Evolutionary conservation across 2,797 vertebrate species (phyloP).

Genomic region (Pipistrellus pygmaeus): DNA sequence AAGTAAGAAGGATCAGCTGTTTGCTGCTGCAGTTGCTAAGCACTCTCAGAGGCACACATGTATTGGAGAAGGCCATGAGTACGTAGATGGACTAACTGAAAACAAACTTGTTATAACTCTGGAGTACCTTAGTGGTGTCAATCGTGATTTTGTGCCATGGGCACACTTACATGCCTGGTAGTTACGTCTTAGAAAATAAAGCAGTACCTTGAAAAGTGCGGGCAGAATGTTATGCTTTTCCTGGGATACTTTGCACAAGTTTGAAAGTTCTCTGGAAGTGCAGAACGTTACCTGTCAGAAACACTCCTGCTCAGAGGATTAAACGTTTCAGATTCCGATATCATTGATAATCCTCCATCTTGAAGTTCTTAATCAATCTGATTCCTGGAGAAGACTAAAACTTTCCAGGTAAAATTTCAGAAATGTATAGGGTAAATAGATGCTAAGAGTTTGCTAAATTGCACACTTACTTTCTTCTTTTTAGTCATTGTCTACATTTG

Average conservation of each 20-base stretch:
- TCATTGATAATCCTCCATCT: background rate
- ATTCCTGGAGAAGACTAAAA: background rate
- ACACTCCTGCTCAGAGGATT: background rate
- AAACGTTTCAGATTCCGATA: background rate
- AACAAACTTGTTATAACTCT: constrained; percentile 14
- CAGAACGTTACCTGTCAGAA: background rate
- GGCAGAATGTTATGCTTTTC: background rate
- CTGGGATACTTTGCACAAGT: background rate
- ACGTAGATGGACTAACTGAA: background rate
- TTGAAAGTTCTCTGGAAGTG: background rate
- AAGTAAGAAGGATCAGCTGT: constrained; percentile 48
- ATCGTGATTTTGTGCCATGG: background rate
- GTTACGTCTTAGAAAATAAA: background rate
- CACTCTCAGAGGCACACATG: constrained; percentile 5
- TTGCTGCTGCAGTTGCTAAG: constrained; percentile 21
- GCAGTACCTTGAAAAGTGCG: background rate
- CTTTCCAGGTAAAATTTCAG: background rate
- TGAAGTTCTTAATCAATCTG: background rate
- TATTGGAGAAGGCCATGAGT: background rate
- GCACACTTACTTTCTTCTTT: constrained; percentile 3
- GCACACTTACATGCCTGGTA: background rate
- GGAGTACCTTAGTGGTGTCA: background rate
- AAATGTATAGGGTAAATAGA: background rate
- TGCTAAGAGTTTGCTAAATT: background rate
- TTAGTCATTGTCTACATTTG: background rate